phyloP scores from a whole-genome alignment of 1,140 invertebrate genomes.

The Tetranychus urticae region DNA sequence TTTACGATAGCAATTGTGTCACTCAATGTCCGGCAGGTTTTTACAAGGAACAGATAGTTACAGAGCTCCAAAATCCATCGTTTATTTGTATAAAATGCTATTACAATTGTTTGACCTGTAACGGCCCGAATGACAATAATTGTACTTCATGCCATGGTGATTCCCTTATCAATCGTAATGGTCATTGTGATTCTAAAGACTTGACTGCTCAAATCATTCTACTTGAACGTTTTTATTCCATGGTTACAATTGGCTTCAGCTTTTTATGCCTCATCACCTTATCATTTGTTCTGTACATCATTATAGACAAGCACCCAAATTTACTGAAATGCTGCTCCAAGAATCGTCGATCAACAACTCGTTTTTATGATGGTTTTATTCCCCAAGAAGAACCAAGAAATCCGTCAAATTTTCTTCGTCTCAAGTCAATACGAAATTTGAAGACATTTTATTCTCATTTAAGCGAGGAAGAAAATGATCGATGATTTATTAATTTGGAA shows the following conservation, averaged over 20 bases:
- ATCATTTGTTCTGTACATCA: slow-evolving; percentile 11
- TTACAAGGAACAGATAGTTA: slow-evolving; percentile 4
- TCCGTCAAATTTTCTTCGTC: too few relatives aligned
- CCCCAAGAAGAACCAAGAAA: too few relatives aligned
- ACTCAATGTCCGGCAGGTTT: slow-evolving; percentile 20
- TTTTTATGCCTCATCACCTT: slow-evolving; percentile 9
- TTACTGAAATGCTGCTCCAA: not conserved
- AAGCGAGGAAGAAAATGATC: too few relatives aligned
- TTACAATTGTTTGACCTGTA: slow-evolving; percentile 30
- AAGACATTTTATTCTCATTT: too few relatives aligned
- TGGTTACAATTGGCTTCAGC: slow-evolving; percentile 8
- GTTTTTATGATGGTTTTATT: too few relatives aligned
- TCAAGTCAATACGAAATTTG: too few relatives aligned
- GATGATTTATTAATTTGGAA: too few relatives aligned
- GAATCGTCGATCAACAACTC: too few relatives aligned
- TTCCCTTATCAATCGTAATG: slow-evolving; percentile 3
- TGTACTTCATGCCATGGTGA: slow-evolving; percentile 26
- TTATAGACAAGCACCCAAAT: slow-evolving; percentile 1
- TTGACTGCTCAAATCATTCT: slow-evolving; percentile 6
- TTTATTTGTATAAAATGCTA: slow-evolving; percentile 25
- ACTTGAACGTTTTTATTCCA: slow-evolving; percentile 6
- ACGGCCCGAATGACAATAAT: slow-evolving; percentile 29
- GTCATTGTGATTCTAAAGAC: slow-evolving; percentile 9
- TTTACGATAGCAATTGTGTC: slow-evolving; percentile 22
- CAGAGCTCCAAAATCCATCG: too few relatives aligned